Evolutionary conservation across 2,888 invertebrate species (phyloP).

Genomic region (Amblyteles armatorius): DNA sequence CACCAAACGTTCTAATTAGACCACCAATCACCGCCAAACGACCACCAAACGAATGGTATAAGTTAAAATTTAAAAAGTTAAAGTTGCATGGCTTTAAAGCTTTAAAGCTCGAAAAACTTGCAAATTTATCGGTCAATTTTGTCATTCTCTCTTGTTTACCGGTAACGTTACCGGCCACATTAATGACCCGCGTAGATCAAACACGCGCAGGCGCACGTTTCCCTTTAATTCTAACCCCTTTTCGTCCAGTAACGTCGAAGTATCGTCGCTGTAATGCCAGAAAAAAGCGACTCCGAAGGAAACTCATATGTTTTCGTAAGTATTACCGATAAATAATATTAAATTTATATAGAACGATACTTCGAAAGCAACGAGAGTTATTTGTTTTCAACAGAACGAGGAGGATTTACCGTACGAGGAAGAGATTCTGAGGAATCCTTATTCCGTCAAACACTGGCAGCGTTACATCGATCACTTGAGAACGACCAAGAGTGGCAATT

Average conservation of each 20-base stretch:
- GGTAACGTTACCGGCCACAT: neutral
- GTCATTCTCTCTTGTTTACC: neutral
- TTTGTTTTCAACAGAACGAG: constrained; percentile 88
- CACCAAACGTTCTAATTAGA: too few species aligned
- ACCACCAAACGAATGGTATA: too few species aligned
- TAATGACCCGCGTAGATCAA: neutral
- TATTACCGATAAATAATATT: constrained; percentile 35
- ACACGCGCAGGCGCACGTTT: neutral
- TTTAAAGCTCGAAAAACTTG: too few species aligned
- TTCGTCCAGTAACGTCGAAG: neutral
- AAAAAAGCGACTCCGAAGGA: constrained; percentile 74
- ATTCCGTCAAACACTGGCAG: constrained; percentile 99
- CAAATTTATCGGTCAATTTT: neutral
- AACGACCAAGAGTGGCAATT: constrained; percentile 91
- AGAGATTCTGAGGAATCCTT: constrained; percentile 98
- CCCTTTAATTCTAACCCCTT: neutral
- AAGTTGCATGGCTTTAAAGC: too few species aligned
- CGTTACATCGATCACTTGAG: constrained; percentile 99
- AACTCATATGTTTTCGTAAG: constrained; percentile 77
- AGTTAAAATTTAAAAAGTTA: too few species aligned
- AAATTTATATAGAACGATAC: neutral
- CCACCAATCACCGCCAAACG: too few species aligned
- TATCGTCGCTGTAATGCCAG: constrained; percentile 67
- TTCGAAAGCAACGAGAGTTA: neutral
- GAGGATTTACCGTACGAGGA: constrained; percentile 99